Evolutionary conservation across 2,113 vertebrate genomes (phyloP).

Genomic region (Castor canadensis): DNA sequence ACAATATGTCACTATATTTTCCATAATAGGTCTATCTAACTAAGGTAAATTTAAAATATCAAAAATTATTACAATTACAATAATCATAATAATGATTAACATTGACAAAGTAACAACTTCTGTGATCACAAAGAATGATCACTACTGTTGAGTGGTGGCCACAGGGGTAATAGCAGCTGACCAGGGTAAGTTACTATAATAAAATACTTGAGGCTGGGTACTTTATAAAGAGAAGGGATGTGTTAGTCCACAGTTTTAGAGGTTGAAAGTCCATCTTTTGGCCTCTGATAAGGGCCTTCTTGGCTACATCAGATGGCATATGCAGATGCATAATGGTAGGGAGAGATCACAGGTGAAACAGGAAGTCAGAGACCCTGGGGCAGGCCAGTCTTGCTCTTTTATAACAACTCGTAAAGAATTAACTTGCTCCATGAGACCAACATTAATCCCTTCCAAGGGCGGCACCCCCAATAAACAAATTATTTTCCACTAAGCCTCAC

Average conservation of each 20-base stretch:
- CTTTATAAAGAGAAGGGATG: not conserved
- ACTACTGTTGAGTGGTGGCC: not conserved
- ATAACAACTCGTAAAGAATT: not conserved
- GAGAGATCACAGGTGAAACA: not conserved
- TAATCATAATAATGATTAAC: not conserved
- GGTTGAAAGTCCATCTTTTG: not conserved
- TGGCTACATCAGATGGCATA: not conserved
- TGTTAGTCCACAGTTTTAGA: not conserved
- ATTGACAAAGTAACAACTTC: not conserved
- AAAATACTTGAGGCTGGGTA: not conserved
- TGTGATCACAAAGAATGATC: not conserved
- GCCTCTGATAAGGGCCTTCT: not conserved
- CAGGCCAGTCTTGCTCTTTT: not conserved
- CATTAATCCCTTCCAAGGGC: not conserved
- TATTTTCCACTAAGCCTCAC: not conserved
- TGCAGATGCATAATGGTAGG: not conserved
- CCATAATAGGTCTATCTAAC: not conserved
- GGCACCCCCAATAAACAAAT: not conserved
- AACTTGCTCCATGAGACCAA: no score
- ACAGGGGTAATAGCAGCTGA: not conserved
- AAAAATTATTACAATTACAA: not conserved
- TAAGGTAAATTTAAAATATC: conserved; percentile 18
- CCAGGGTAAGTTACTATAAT: not conserved
- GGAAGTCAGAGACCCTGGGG: not conserved
- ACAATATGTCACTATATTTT: not conserved